Conservation (phyloP, 2,888 invertebrate genomes). For the Aproaerema taeniolella region DNA sequence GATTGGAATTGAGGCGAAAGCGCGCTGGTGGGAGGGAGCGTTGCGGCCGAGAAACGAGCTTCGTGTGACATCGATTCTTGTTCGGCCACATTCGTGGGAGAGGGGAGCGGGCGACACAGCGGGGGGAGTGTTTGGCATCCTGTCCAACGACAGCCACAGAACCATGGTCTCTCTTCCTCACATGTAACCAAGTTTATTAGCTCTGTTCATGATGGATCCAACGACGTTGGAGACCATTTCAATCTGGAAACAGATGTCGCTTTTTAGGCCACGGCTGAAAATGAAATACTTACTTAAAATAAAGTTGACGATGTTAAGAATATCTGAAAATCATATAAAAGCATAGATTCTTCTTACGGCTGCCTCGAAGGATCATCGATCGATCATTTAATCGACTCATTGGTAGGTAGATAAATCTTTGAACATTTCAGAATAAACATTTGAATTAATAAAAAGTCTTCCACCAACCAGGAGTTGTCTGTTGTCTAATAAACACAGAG, state of each 20-base stretch:
- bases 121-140: slow-evolving; percentile 14
- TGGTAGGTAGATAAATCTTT: too few species aligned
- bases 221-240: not conserved
- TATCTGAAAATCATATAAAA: too few species aligned
- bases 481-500: too few species aligned
- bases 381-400: too few species aligned
- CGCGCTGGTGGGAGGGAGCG: slow-evolving; percentile 31
- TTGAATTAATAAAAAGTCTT: too few species aligned
- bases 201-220: not conserved
- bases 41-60: slow-evolving; percentile 34
- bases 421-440: too few species aligned
- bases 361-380: too few species aligned
- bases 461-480: too few species aligned
- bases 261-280: slow-evolving; percentile 2
- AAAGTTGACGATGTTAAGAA: not conserved
- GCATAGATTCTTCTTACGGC: too few species aligned
- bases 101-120: slow-evolving; percentile 8
- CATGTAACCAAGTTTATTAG: not conserved
- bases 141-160: slow-evolving; percentile 2
- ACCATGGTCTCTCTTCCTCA: slow-evolving; percentile 4
- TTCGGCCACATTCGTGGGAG: slow-evolving; percentile 48
- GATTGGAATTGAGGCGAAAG: slow-evolving; percentile 48
- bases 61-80: slow-evolving; percentile 68
- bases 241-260: slow-evolving; percentile 1
- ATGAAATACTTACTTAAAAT: not conserved